Evolutionary conservation across 2,888 invertebrate genomes (phyloP), one percentile per base, ranked within the genome.

Genomic region (Dolichopus griseipennis): DNA sequence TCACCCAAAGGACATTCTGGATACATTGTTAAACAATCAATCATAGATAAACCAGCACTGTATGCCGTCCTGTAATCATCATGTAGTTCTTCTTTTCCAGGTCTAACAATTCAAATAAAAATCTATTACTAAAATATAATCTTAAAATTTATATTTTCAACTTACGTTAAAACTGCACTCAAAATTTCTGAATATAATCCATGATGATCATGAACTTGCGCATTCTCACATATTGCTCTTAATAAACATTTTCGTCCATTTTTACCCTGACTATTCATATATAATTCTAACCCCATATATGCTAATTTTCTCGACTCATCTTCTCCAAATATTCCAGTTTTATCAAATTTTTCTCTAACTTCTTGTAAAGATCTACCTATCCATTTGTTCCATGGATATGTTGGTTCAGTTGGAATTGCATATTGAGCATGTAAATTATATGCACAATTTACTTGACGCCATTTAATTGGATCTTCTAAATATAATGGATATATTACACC

Each of bases 1-100:
- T 83, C 80, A 15, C 86, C 87, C 69, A 83, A 79, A 5, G 85
- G 85, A 74, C 90, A 90, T 1, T 80, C 79, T 15, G 80, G 77
- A 76, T 87, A 90, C 22, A 87, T 78, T 41, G 81, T 81, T 6
- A 83, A 76, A 74, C 90, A 90, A 78, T 88, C 84, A 0, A 65
- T 70, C 1, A 73, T 74, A n/a, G 68, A 61, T 66, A 66, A 71
- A 2, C 75, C 75, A 27, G 74, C 70, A 22, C 70, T 65, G 33
- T 70, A 84, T 0, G 90, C 90, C 65, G 85, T 84, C 15, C 79
- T 76, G 76, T 89, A 90, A 3, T 78, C 76, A 1, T 76, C 75
- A 72, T 85, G 79, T 69, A 86, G 84, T 1, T 82, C 78, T 67
- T 77, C 77, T 64, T 76, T 73, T 2, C 74, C 74, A 0, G 75